These are phyloP conservation scores for Stenodema calcarata DNA, from an alignment of 2,888 invertebrate genomes.

Conservation along the genomic window DNA sequence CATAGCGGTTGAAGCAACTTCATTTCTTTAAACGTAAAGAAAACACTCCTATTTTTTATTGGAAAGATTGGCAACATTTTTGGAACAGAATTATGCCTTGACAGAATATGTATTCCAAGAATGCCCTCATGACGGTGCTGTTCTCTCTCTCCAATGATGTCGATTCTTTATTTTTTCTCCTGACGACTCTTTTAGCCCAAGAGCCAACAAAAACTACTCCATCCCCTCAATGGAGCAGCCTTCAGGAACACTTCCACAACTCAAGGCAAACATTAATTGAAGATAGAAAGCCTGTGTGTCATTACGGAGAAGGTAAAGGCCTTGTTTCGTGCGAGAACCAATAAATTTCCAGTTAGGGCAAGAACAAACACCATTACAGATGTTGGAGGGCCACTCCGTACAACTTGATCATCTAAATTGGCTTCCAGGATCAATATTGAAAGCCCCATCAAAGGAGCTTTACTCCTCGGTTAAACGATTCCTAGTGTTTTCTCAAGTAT, in stretches of 20 bases:
- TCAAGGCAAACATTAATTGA: background rate
- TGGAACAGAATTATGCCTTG: too few species aligned
- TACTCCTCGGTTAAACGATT: background rate
- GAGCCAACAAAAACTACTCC: background rate
- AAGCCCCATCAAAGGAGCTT: conserved; percentile 36
- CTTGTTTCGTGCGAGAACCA: conserved; percentile 1
- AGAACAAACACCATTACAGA: conserved; percentile 46
- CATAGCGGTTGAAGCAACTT: too few species aligned
- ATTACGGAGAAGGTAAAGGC: background rate
- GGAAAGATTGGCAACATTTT: too few species aligned
- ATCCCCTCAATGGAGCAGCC: background rate
- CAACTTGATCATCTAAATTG: conserved; percentile 47
- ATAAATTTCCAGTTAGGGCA: conserved; percentile 44
- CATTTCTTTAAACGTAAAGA: too few species aligned
- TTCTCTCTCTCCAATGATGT: too few species aligned
- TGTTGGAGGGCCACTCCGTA: conserved; percentile 30
- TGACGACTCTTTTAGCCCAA: too few species aligned
- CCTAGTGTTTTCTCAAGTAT: conserved; percentile 14
- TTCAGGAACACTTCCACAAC: background rate
- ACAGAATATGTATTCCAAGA: too few species aligned
- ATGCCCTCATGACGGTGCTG: too few species aligned
- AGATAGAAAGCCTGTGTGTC: background rate
- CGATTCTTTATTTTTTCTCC: too few species aligned
- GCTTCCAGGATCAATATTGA: conserved; percentile 44
- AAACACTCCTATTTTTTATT: too few species aligned